Percentiles rank a stretch among this genome's conserved stretches.
These are phyloP conservation scores for Tyrophagus putrescentiae DNA, from an alignment of 1,140 invertebrate species.

Conservation along the genomic window DNA sequence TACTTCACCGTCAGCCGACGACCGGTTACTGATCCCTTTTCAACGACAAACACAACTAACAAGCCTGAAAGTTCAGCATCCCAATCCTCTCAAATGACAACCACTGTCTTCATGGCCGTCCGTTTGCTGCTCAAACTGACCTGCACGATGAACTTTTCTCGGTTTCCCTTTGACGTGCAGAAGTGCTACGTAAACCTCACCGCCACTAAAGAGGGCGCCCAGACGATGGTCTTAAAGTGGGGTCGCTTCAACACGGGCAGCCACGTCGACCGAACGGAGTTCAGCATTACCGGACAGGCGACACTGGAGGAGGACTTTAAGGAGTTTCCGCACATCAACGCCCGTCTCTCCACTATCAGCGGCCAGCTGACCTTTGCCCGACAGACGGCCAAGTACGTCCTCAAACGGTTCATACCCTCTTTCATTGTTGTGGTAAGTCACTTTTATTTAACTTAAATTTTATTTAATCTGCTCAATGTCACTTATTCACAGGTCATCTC, in stretches of 20 bases:
- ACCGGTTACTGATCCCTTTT: no score
- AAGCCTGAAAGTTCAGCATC: no score
- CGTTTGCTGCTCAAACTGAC: constrained; percentile 24
- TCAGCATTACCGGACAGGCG: background rate
- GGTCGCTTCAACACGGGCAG: background rate
- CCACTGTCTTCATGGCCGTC: constrained; percentile 29
- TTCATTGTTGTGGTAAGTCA: background rate
- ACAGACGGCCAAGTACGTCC: background rate
- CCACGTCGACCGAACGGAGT: background rate
- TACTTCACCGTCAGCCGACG: constrained; percentile 4
- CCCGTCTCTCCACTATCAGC: background rate
- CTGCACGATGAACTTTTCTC: constrained; percentile 27
- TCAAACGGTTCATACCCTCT: background rate
- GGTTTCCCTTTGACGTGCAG: constrained; percentile 28
- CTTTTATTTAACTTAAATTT: no score
- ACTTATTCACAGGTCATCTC: no score
- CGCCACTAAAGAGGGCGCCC: background rate
- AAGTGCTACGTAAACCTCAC: constrained; percentile 22
- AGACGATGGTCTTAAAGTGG: background rate
- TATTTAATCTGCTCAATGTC: no score
- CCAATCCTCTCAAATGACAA: background rate
- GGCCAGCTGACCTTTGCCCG: background rate
- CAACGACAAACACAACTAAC: no score
- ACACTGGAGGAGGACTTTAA: background rate
- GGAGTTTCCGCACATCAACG: background rate